Evolutionary conservation across 2,113 vertebrate genomes (phyloP).

Genomic region (Dasyurus viverrinus): DNA sequence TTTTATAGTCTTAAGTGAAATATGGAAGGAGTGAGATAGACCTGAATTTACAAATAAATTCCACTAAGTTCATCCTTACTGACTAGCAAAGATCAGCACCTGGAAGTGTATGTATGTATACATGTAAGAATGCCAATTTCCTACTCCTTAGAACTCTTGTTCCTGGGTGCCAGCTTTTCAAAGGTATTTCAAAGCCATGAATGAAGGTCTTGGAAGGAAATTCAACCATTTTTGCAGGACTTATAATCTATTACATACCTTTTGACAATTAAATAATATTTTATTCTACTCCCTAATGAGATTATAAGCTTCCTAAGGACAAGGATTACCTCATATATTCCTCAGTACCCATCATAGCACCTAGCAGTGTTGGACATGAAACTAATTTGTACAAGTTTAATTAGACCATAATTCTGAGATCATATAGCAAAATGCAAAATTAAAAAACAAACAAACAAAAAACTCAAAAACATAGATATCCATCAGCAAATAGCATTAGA

Average conservation of each 20-base stretch:
- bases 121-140: slow-evolving; percentile 8
- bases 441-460: background rate
- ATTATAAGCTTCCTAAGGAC: slow-evolving; percentile 13
- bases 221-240: slow-evolving; percentile 33
- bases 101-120: background rate
- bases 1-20: background rate
- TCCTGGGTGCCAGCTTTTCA: slow-evolving; percentile 28
- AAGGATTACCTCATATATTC: slow-evolving; percentile 30
- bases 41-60: slow-evolving; percentile 54
- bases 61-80: slow-evolving; percentile 38
- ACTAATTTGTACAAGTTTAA: slow-evolving; percentile 33
- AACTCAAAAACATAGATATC: background rate
- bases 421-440: background rate
- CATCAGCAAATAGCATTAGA: background rate
- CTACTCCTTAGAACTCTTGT: background rate
- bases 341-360: slow-evolving; percentile 44
- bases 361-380: slow-evolving; percentile 41
- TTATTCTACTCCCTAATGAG: slow-evolving; percentile 24
- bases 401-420: background rate
- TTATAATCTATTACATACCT: slow-evolving; percentile 15
- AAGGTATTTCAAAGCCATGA: slow-evolving; percentile 26
- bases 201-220: slow-evolving; percentile 29
- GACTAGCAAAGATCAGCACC: background rate
- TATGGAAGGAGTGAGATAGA: slow-evolving; percentile 6
- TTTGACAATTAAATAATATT: slow-evolving; percentile 14